These are phyloP conservation scores for Polymixis flavicincta DNA, from an alignment of 2,888 invertebrate species.

Conservation along the genomic window DNA sequence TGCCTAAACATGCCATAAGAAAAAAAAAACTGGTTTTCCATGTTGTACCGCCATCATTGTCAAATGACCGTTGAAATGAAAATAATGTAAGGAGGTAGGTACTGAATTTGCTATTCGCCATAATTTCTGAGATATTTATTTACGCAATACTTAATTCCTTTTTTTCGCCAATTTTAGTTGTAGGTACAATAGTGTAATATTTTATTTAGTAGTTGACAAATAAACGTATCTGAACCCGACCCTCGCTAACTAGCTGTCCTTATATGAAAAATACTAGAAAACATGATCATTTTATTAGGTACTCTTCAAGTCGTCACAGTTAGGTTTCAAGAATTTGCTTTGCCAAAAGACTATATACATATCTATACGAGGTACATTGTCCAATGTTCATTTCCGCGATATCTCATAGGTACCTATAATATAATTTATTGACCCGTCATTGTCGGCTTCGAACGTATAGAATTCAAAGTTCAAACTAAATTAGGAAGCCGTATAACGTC, in stretches of 20 bases:
- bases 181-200: not conserved
- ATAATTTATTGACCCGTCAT: conserved; percentile 1
- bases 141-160: too few relatives aligned
- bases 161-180: too few relatives aligned
- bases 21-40: not conserved
- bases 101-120: not conserved
- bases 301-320: too few relatives aligned
- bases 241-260: not conserved
- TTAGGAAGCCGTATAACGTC: not conserved
- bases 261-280: too few relatives aligned
- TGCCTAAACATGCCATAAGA: not conserved
- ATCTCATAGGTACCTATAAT: not conserved
- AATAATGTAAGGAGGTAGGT: not conserved
- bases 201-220: not conserved
- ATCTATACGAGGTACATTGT: not conserved
- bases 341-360: not conserved
- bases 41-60: not conserved
- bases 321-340: not conserved
- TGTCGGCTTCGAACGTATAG: not conserved
- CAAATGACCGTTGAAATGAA: not conserved
- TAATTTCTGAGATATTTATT: not conserved
- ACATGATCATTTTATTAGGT: too few relatives aligned
- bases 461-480: not conserved
- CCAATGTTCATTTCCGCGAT: not conserved
- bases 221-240: conserved; percentile 8